phyloP scores from a whole-genome alignment of 2,113 vertebrate genomes.

The Diadophis punctatus region DNA sequence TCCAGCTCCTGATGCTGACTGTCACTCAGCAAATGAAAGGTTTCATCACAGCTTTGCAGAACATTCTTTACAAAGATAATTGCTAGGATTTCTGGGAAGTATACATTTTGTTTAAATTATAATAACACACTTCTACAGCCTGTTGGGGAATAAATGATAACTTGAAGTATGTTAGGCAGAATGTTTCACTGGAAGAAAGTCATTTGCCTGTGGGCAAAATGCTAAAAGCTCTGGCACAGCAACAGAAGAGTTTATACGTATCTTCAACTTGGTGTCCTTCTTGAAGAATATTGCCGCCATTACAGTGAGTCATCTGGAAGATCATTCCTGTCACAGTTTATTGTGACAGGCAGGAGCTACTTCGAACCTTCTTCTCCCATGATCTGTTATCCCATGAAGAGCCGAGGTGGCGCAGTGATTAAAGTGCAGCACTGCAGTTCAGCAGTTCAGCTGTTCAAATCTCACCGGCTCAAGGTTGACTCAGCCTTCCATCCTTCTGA shows the following conservation, averaged over 20 bases:
- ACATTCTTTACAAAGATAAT: slow-evolving; percentile 23
- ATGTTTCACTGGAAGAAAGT: neutral
- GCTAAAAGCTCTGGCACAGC: neutral
- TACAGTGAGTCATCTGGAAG: neutral
- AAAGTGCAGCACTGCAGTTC: too few relatives aligned
- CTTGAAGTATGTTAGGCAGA: neutral
- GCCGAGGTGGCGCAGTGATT: too few relatives aligned
- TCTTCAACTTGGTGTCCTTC: neutral
- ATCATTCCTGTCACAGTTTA: neutral
- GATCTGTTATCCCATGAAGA: neutral
- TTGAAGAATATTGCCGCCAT: neutral
- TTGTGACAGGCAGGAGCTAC: neutral
- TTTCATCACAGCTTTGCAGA: slow-evolving; percentile 24
- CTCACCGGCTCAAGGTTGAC: too few relatives aligned
- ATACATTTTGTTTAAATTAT: neutral
- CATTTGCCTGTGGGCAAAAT: neutral
- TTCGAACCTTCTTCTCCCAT: neutral
- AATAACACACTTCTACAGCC: neutral
- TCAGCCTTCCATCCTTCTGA: too few relatives aligned
- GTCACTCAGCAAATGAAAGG: slow-evolving; percentile 37
- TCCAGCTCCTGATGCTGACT: slow-evolving; percentile 21
- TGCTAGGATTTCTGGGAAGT: slow-evolving; percentile 17
- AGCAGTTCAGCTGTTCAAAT: too few relatives aligned
- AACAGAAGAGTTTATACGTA: neutral
- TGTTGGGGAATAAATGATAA: neutral